Base-by-base conservation (phyloP, 23 tunicate species). In the Ascidia mentula region DNA sequence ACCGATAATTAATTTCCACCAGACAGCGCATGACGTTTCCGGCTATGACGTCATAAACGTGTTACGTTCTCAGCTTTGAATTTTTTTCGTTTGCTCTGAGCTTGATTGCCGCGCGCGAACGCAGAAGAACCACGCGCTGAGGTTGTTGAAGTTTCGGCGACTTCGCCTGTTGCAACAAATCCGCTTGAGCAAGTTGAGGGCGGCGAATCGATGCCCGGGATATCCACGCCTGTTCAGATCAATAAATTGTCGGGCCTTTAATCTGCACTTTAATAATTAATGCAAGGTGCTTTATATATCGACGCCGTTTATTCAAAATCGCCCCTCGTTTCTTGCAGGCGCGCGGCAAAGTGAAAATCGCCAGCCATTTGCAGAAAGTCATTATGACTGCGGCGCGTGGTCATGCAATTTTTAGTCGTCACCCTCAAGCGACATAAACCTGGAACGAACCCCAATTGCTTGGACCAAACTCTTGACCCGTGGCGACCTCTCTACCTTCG, bases 1-100 rank as follows among this genome's bases (percentile, higher is more conserved):
- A 28, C 65, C 1, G 65, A 20, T 53, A 53, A 53, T 53, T 53
- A 53, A 53, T 53, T 53, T 9, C 65, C 24, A 53, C 65, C 65
- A 53, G 65, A 53, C 65, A 53, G 24, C 65, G 65, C 65, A 53
- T 3, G 24, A 53, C 65, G 65, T 53, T 53, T 53, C 65, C 65
- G 65, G 65, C 65, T 53, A 53, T 53, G 65, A 5, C 13, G 65
- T 53, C 65, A 53, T 53, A 53, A 53, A 53, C 65, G 65, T 53
- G 65, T 26, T 20, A 53, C 65, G 65, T 9, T 53, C 65, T 26
- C 53, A 15, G 12, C 53, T 42, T 42, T 42, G 53, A 53, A 28
- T 6, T 53, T 53, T 53, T 53, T 28, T 53, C 2, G 28, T 5
- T 9, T 53, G 22, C 24, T 53, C 65, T 26, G 24, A 5, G 13